Evolutionary conservation across 2,797 vertebrate species (phyloP).

Genomic region (Enteromius fasciolatus): DNA sequence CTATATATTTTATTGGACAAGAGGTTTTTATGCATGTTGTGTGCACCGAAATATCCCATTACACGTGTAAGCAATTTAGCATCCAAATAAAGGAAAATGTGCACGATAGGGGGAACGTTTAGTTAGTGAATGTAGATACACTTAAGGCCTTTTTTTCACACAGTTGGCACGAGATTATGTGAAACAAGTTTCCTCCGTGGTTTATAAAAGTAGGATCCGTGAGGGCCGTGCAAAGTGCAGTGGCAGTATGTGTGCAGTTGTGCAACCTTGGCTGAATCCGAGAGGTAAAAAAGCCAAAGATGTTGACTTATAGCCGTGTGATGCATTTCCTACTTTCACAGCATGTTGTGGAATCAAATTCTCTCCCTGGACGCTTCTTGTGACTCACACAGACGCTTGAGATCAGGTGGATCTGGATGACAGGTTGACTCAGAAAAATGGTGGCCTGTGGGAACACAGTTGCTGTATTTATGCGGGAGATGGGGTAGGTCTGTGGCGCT

Average conservation of each 20-base stretch:
- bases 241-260: not conserved
- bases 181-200: conserved; percentile 15
- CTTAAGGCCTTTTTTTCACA: conserved; percentile 60
- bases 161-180: conserved; percentile 34
- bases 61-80: conserved; percentile 77
- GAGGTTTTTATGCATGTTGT: conserved; percentile 70
- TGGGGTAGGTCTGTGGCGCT: conserved; percentile 41
- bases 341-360: conserved; percentile 38
- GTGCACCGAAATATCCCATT: conserved; percentile 69
- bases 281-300: conserved; percentile 23
- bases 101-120: conserved; percentile 58
- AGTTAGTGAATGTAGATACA: conserved; percentile 57
- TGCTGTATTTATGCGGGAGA: conserved; percentile 64
- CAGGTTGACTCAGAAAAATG: conserved; percentile 18
- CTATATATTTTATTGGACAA: conserved; percentile 64
- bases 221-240: conserved; percentile 10
- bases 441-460: conserved; percentile 33
- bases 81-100: conserved; percentile 72
- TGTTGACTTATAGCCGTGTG: conserved; percentile 35
- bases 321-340: conserved; percentile 26
- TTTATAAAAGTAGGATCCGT: conserved; percentile 6
- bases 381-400: conserved; percentile 1
- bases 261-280: conserved; percentile 18
- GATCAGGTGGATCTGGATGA: conserved; percentile 35
- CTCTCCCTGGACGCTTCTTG: conserved; percentile 33